phyloP scores from a whole-genome alignment of 2,113 vertebrate genomes.

The Cephalopterus ornatus region DNA sequence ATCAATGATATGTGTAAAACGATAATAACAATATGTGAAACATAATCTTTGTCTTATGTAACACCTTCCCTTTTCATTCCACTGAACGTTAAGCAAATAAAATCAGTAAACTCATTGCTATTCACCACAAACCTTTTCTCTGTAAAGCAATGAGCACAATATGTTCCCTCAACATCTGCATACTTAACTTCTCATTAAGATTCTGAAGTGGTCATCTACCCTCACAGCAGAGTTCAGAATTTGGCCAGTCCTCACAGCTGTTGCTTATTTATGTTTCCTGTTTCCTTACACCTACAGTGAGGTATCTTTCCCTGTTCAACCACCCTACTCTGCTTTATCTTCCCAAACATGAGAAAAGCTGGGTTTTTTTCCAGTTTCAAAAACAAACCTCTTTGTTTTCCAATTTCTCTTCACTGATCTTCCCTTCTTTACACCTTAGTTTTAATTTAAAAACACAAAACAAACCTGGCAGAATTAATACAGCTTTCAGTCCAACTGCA shows the following conservation, averaged over 20 bases:
- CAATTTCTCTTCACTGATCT: not conserved
- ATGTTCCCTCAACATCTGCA: not conserved
- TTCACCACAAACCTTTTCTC: not conserved
- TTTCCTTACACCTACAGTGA: not conserved
- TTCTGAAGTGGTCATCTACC: not conserved
- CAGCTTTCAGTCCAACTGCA: not conserved
- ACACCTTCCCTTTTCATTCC: not conserved
- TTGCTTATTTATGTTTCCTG: not conserved
- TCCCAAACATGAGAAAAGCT: not conserved
- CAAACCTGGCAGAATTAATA: not conserved
- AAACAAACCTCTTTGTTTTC: not conserved
- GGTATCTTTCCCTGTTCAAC: not conserved
- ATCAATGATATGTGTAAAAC: not conserved
- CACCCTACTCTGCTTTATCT: not conserved
- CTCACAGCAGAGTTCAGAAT: not conserved
- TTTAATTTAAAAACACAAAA: not conserved
- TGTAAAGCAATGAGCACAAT: not conserved
- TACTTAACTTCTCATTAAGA: not conserved
- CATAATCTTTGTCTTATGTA: not conserved
- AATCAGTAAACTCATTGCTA: not conserved
- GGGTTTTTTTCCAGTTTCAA: accelerated
- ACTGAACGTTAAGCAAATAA: not conserved
- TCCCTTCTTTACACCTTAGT: not conserved
- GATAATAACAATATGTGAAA: not conserved
- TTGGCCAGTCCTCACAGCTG: not conserved